Evolutionary conservation across 1,140 invertebrate genomes (phyloP).

Genomic region (Heliconius nattereri): DNA sequence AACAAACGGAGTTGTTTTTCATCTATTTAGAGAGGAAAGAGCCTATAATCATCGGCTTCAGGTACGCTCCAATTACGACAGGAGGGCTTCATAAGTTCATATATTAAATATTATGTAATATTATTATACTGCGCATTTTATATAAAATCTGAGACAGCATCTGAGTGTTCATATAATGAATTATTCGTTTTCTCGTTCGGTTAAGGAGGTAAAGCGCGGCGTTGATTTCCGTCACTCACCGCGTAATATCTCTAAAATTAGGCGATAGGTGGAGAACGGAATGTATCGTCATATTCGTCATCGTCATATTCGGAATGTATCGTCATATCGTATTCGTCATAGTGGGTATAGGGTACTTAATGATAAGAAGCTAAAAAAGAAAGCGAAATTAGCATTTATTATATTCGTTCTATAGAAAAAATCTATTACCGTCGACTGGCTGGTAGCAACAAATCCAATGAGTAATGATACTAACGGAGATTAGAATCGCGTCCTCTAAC

Average conservation of each 20-base stretch:
- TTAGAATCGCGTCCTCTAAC: conserved; percentile 25
- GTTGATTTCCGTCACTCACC: neutral
- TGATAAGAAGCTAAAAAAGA: neutral
- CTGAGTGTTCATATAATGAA: too few relatives aligned
- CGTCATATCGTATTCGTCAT: too few relatives aligned
- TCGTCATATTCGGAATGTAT: too few relatives aligned
- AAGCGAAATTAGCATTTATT: neutral
- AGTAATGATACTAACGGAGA: conserved; percentile 17
- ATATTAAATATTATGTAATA: neutral
- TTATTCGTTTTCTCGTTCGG: too few relatives aligned
- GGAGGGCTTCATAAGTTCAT: neutral
- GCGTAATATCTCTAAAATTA: too few relatives aligned
- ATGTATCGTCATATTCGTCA: too few relatives aligned
- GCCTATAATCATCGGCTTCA: neutral
- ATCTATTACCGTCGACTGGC: neutral
- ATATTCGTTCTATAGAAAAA: neutral
- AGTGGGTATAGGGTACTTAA: too few relatives aligned
- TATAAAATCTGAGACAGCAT: too few relatives aligned
- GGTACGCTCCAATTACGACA: neutral
- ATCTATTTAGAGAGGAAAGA: neutral
- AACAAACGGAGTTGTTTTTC: neutral
- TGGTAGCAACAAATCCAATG: conserved; percentile 4
- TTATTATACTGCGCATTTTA: too few relatives aligned
- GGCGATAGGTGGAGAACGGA: too few relatives aligned
- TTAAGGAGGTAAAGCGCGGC: too few relatives aligned